Percentiles rank a stretch among this genome's conserved stretches.
Conservation (phyloP, 2,888 invertebrate genomes). For the Callyntrura guangdongensis region DNA sequence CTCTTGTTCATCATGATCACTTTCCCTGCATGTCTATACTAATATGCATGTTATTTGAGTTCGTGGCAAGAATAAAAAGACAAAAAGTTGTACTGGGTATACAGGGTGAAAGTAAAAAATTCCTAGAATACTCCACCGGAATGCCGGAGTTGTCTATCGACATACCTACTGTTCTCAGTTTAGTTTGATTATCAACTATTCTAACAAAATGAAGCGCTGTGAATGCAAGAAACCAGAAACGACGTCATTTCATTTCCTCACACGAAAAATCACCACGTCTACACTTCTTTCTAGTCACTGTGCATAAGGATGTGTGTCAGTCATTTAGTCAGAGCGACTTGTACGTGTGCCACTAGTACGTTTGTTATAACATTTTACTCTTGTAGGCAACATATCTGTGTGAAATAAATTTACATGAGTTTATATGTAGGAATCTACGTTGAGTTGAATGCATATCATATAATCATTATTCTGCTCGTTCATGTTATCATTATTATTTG, state of each 20-base stretch:
- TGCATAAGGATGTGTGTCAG: not conserved
- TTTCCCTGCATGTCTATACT: not conserved
- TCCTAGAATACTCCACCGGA: not conserved
- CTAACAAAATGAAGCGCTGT: not conserved
- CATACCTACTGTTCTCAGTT: not conserved
- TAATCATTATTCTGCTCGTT: too few relatives aligned
- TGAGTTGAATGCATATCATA: too few relatives aligned
- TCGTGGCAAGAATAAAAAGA: slow-evolving; percentile 36
- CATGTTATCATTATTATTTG: too few relatives aligned
- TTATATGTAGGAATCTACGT: too few relatives aligned
- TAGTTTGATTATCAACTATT: not conserved
- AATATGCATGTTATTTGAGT: not conserved
- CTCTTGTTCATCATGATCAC: too few relatives aligned
- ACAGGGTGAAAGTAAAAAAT: slow-evolving; percentile 43
- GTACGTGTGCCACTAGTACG: too few relatives aligned
- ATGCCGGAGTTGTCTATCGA: not conserved
- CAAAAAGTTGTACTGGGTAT: slow-evolving; percentile 21
- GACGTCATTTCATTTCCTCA: not conserved
- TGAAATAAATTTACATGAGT: too few relatives aligned
- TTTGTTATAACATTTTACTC: too few relatives aligned
- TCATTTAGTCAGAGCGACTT: not conserved
- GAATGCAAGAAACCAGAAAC: not conserved
- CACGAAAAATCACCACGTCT: not conserved
- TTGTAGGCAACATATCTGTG: too few relatives aligned
- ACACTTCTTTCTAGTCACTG: not conserved